phyloP scores from a whole-genome alignment of 2,113 vertebrate species.

The Muscicapa adusta region DNA sequence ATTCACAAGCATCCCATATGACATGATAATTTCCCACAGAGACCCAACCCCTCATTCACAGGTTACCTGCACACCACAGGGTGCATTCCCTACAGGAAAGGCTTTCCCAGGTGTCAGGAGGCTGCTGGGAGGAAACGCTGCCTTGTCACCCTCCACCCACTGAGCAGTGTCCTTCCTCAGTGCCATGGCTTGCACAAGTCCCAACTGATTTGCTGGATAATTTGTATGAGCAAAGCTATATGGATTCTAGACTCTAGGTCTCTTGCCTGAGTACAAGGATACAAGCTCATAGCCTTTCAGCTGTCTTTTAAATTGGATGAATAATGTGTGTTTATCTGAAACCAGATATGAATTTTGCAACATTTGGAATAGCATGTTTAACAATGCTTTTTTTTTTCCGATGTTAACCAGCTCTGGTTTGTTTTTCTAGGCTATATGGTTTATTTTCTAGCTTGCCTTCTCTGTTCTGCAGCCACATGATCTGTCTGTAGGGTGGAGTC shows the following conservation, averaged over 20 bases:
- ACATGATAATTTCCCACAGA: neutral
- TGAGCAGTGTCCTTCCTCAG: neutral
- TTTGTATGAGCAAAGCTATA: neutral
- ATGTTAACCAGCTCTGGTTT: neutral
- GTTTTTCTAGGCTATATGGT: neutral
- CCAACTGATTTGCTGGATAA: neutral
- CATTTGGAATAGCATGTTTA: neutral
- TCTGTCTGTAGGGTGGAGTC: neutral
- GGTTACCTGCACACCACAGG: neutral
- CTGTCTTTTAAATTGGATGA: neutral
- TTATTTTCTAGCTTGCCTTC: slow-evolving; percentile 3
- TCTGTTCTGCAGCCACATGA: neutral
- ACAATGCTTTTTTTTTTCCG: neutral
- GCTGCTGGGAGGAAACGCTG: rapidly evolving
- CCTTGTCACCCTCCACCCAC: neutral
- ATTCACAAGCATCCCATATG: neutral
- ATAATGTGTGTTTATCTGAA: neutral
- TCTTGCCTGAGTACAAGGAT: neutral
- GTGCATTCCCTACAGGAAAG: neutral
- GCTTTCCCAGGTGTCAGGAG: neutral
- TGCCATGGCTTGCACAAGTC: neutral
- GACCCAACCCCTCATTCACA: neutral
- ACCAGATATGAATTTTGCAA: neutral
- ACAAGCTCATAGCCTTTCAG: neutral
- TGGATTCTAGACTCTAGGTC: neutral